Conservation (phyloP, 2,888 invertebrate genomes). For the Lasius fuliginosus region DNA sequence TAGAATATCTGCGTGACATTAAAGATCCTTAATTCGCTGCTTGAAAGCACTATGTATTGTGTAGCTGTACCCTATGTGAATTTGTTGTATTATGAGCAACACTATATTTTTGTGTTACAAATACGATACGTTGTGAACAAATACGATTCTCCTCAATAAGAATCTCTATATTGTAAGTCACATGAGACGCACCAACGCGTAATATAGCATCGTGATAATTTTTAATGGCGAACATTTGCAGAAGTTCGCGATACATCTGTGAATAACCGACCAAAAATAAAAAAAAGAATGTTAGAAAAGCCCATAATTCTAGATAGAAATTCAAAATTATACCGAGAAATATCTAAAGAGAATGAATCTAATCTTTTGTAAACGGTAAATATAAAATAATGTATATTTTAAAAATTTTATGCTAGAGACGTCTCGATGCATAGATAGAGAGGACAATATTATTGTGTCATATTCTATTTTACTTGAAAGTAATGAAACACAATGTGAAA, state of each 20-base stretch:
- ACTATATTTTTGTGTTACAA: slow-evolving; percentile 21
- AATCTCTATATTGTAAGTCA: slow-evolving; percentile 27
- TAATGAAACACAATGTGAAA: slow-evolving; percentile 84
- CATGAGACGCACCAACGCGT: slow-evolving; percentile 29
- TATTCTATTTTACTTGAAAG: slow-evolving; percentile 83
- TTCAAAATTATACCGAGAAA: slow-evolving; percentile 76
- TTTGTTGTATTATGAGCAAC: slow-evolving; percentile 36
- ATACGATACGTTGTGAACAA: slow-evolving; percentile 41
- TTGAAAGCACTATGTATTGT: slow-evolving; percentile 26
- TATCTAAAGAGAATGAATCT: slow-evolving; percentile 74
- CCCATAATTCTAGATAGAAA: slow-evolving; percentile 75
- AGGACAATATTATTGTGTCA: slow-evolving; percentile 80
- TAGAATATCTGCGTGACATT: background rate
- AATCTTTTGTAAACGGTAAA: slow-evolving; percentile 82
- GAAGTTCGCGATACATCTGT: slow-evolving; percentile 40
- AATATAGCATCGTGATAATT: slow-evolving; percentile 38
- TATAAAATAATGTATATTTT: slow-evolving; percentile 82
- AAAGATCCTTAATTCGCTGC: slow-evolving; percentile 43
- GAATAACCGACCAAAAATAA: slow-evolving; percentile 66
- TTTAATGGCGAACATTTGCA: slow-evolving; percentile 46
- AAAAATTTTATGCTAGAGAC: slow-evolving; percentile 80
- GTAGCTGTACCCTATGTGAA: slow-evolving; percentile 51
- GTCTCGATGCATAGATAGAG: slow-evolving; percentile 82
- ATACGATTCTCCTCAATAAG: slow-evolving; percentile 29
- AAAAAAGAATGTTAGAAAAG: slow-evolving; percentile 16